These are phyloP conservation scores for Lathronympha strigana DNA, from an alignment of 2,888 invertebrate species.

Conservation along the genomic window DNA sequence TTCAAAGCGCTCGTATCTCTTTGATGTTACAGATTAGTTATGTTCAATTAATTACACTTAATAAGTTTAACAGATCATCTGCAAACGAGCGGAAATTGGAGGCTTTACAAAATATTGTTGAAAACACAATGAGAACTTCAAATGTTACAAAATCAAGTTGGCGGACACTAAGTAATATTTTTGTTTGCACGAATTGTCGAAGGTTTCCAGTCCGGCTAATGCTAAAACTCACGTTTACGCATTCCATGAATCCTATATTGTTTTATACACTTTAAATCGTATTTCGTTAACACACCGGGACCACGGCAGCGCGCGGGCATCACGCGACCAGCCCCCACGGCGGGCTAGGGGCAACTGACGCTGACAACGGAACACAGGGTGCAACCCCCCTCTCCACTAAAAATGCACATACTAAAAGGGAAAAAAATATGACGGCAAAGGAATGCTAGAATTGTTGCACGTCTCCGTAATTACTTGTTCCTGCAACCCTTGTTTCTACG, in stretches of 20 bases:
- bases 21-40: constrained; percentile 36
- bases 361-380: constrained; percentile 55
- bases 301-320: constrained; percentile 35
- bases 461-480: constrained; percentile 59
- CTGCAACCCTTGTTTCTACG: constrained; percentile 55
- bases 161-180: not conserved
- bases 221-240: constrained; percentile 34
- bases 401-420: constrained; percentile 73
- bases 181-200: constrained; percentile 18
- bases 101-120: constrained; percentile 11
- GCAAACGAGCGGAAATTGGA: constrained; percentile 17
- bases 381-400: constrained; percentile 65
- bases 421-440: constrained; percentile 62
- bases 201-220: constrained; percentile 35
- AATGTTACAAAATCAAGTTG: constrained; percentile 14
- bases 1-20: constrained; percentile 35
- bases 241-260: constrained; percentile 28
- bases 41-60: constrained; percentile 24
- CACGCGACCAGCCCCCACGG: constrained; percentile 65
- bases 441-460: constrained; percentile 66
- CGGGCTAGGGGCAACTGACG: constrained; percentile 69
- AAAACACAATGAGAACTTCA: constrained; percentile 15
- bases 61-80: constrained; percentile 24
- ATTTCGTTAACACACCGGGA: constrained; percentile 36
- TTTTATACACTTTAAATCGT: constrained; percentile 43